phyloP scores from a whole-genome alignment of 2,113 vertebrate genomes.

The Ctenodactylus gundi region DNA sequence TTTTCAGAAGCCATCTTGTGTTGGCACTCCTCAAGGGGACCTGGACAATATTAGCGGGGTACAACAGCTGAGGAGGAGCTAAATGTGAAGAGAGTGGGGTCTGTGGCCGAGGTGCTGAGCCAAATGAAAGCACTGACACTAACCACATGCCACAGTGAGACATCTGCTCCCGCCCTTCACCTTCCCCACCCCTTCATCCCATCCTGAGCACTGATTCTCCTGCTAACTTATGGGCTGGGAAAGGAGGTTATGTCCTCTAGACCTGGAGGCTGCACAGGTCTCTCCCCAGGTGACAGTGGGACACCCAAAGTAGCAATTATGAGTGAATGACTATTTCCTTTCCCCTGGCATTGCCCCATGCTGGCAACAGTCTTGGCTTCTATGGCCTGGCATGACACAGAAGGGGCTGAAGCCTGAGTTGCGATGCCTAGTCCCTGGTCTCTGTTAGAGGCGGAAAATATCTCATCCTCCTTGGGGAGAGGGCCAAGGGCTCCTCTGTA shows the following conservation, averaged over 20 bases:
- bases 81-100: background rate
- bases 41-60: background rate
- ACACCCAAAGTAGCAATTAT: background rate
- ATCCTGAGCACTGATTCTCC: background rate
- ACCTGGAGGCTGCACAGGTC: background rate
- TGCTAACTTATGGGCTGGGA: background rate
- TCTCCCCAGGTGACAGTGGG: background rate
- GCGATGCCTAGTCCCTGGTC: background rate
- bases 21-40: accelerated
- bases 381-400: background rate
- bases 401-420: background rate
- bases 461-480: background rate
- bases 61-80: background rate
- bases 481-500: background rate
- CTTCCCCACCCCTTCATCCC: no score
- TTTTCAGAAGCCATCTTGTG: background rate
- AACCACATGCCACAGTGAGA: background rate
- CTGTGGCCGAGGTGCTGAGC: background rate
- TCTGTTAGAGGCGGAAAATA: background rate
- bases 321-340: background rate
- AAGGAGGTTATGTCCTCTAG: background rate
- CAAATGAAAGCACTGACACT: background rate
- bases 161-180: no score
- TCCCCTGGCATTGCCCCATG: no score
- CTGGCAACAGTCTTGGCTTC: no score